Evolutionary conservation across 1,140 invertebrate genomes (phyloP).

Genomic region (Chrysomallon squamiferum): DNA sequence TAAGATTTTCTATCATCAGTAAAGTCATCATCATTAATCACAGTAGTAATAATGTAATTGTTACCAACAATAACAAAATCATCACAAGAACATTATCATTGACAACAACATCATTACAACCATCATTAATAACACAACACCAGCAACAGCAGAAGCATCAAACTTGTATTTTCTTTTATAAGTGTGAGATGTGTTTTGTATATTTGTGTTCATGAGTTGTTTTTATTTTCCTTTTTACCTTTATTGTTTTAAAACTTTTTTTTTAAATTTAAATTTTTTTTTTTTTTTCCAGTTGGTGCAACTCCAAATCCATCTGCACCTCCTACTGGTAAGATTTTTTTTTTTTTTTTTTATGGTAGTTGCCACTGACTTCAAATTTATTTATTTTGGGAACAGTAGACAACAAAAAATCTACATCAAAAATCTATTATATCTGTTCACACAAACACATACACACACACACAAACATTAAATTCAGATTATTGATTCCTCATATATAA

Average conservation of each 20-base stretch:
- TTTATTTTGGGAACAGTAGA: neutral
- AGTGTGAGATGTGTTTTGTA: too few relatives aligned
- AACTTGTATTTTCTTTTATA: too few relatives aligned
- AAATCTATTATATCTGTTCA: neutral
- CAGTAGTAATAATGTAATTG: too few relatives aligned
- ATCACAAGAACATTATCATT: too few relatives aligned
- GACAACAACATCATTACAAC: too few relatives aligned
- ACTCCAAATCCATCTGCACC: neutral
- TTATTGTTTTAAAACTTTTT: neutral
- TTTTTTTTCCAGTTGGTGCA: slow-evolving; percentile 1
- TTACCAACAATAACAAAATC: too few relatives aligned
- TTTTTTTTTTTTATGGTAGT: neutral
- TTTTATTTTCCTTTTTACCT: neutral
- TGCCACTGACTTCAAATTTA: neutral
- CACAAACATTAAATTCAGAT: neutral
- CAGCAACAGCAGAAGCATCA: too few relatives aligned
- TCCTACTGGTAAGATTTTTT: neutral
- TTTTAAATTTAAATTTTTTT: too few relatives aligned
- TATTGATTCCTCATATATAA: neutral
- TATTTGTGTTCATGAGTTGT: too few relatives aligned
- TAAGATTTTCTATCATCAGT: too few relatives aligned
- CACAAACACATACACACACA: neutral
- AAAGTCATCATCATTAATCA: too few relatives aligned
- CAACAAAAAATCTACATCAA: neutral
- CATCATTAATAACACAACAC: too few relatives aligned